These are phyloP conservation scores for Eurosta solidaginis DNA, from an alignment of 1,140 invertebrate genomes.

Conservation along the genomic window DNA sequence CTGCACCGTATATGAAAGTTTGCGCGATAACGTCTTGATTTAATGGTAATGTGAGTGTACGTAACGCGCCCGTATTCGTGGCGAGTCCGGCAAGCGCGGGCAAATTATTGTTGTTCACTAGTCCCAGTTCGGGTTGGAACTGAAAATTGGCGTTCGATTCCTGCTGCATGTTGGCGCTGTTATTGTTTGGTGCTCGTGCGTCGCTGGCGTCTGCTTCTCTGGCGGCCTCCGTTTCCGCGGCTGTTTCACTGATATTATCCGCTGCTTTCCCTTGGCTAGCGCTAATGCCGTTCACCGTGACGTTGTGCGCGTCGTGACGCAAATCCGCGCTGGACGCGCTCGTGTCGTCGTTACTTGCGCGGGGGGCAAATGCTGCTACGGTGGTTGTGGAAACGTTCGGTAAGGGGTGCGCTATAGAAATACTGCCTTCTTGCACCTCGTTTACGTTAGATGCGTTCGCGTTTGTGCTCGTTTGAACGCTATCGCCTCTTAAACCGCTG, in stretches of 20 bases:
- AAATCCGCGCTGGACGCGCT: background rate
- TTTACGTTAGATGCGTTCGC: background rate
- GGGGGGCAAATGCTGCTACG: background rate
- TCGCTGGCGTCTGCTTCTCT: background rate
- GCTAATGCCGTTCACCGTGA: slow-evolving; percentile 22
- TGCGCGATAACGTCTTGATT: slow-evolving; percentile 52
- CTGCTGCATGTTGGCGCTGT: slow-evolving; percentile 55
- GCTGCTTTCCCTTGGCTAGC: background rate
- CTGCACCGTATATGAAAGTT: slow-evolving; percentile 54
- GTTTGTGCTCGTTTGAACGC: background rate
- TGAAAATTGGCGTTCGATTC: slow-evolving; percentile 59
- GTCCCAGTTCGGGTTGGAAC: slow-evolving; percentile 58
- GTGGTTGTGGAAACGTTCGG: background rate
- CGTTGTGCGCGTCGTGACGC: background rate
- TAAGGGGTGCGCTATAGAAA: background rate
- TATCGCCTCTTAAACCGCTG: background rate
- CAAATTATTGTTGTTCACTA: slow-evolving; percentile 53
- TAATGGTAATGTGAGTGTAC: slow-evolving; percentile 47
- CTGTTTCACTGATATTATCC: background rate
- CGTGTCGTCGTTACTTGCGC: background rate
- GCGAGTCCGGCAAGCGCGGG: slow-evolving; percentile 30
- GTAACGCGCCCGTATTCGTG: slow-evolving; percentile 37
- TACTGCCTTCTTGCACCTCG: slow-evolving; percentile 26
- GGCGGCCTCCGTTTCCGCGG: background rate
- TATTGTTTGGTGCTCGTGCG: background rate